Base-by-base conservation (phyloP, 2,797 vertebrate species). In the Sebastes ruberrimus region DNA sequence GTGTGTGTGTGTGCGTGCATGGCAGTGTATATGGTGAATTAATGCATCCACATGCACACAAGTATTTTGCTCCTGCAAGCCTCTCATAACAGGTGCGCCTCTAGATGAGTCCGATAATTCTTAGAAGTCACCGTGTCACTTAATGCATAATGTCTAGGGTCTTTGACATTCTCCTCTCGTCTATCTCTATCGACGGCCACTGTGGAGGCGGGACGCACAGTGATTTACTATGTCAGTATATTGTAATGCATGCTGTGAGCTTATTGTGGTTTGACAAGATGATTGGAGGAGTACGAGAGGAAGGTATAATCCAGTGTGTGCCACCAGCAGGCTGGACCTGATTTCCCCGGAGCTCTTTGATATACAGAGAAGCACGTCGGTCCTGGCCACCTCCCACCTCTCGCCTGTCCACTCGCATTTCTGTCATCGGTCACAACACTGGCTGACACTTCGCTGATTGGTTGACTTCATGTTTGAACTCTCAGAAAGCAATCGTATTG, bases 401-500 rank as follows among this genome's bases (percentile, higher is more conserved):
- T 65, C 10, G 3, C 84, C 83, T 85, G 88, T 88, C 89, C 76
- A 16, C 57, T 86, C 67, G 33, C 61, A 90, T 94, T 76, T 85
- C 71, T 63, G 56, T 86, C 75, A 72, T 33, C 5, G 16, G 75
- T 76, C 80, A 74, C 81, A 83, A 66, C 71, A 57, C 52, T 35
- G 60, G 30, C 62, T 85, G 89, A 88, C 85, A 76, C 72, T 42
- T 81, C 28, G 63, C 67, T 81, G 81, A 96, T 71, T 71, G 62
- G 75, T 81, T 76, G 52, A 75, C 82, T 87, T 85, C 60, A 57
- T 74, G 81, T 88, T 88, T 90, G 88, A 93, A 87, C 88, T 71
- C 55, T 68, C n/a, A 56, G 10, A 91, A 81, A 80, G 65, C 49
- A 81, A 83, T 86, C 10, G 87, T 63, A 86, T 83, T 84, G 66